Evolutionary conservation across 2,797 vertebrate genomes (phyloP), one percentile per base, ranked within the genome.

Genomic region (Poecilia gillii): DNA sequence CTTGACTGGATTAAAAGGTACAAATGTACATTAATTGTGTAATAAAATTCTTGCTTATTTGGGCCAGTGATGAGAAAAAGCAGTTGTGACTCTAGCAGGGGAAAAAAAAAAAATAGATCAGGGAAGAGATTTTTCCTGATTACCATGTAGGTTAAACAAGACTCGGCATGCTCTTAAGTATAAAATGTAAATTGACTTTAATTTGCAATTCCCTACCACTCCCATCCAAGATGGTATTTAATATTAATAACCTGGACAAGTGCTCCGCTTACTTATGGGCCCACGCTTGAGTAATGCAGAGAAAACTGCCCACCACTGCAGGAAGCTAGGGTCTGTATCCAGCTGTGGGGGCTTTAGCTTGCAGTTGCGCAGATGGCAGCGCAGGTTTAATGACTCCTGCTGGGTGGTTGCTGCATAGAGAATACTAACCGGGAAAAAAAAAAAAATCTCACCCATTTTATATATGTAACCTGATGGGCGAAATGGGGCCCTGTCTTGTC

Each of bases 341-440:
- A 79, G 81, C 72, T 78, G 85, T 66, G 75, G 25, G 36, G 57
- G 77, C 76, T 74, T 76, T 0, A 72, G 57, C 75, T 64, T 81
- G 74, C 77, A 85, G 72, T 81, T 62, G 80, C 71, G 74, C 83
- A 90, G 82, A 88, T 88, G 84, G 77, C 25, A 55, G 72, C 39
- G n/a, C 79, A 59, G 72, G 64, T 79, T 83, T 91, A 91, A 91
- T 87, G 72, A 85, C 81, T 88, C 82, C 75, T 87, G 31, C 87
- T 81, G 74, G 87, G 85, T 81, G 71, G 75, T 49, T 81, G 71
- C 59, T 84, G 68, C 84, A 73, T 55, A 33, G 45, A 82, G 81
- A 88, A 86, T 85, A 79, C 70, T 85, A 85, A 92, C 83, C 46
- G 4, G 1, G 12, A 1, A 39, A 66, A 3, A n/a, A 4, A 23